Base-by-base conservation (phyloP, 1,140 invertebrate genomes). In the Oryctes rhinoceros region DNA sequence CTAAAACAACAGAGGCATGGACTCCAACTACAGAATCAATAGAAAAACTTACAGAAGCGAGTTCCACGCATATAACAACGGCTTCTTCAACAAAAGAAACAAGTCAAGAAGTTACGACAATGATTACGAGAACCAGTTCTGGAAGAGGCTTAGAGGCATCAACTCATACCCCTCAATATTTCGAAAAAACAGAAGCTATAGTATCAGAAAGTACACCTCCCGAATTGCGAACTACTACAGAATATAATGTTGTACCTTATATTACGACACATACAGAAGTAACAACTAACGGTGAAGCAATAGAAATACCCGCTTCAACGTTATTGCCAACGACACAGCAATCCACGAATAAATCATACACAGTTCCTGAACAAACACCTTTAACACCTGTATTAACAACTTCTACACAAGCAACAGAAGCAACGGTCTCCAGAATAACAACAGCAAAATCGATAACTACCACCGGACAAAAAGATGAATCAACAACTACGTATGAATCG, bases 41-140 rank as follows among this genome's bases (percentile, higher is more conserved):
- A 3, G 39, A 10, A 44, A 44, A 44, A 35, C 24, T 15, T 15
- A 35, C 18, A 20, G 24, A 24, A 71, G 35, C 9, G 35, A 71
- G 20, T 35, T 71, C 65, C 11, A 10, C 24, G 10, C 24, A 10
- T 71, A 71, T 15, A 35, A 71, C 65, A 24, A 13, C 4, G 11
- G 35, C 18, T 4, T 67, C n/a, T 24, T 20, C 35, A 37, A 15
- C 10, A 35, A 71, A 71, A 15, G 65, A 71, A 35, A 71, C 24
- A 4, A 35, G 9, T 2, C 3, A 10, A 7, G 65, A 71, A 30
- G 24, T 24, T 71, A 71, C 65, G 9, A 71, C 65, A 30, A 71
- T 71, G 65, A 71, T 71, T 35, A 71, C 65, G 7, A 71, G 65
- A 71, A 71, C 65, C 20, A 71, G 65, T 37, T 71, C 65, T 13